Evolutionary conservation across 1,140 invertebrate genomes (phyloP), one percentile per base, ranked within the genome.

Genomic region (Drosophila leontia): DNA sequence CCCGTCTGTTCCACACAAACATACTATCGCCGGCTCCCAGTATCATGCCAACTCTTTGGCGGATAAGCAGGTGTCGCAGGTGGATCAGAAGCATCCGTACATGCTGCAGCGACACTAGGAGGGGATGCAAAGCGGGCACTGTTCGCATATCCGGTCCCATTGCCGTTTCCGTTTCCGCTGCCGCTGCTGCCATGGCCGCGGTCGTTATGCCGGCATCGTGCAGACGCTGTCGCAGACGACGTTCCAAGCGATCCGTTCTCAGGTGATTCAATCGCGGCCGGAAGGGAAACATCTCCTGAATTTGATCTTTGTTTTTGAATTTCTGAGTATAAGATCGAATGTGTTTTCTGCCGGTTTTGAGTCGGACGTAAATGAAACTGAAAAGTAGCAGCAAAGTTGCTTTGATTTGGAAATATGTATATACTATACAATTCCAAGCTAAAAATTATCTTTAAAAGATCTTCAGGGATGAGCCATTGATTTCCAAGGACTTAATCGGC

Each of bases 1-100:
- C n/a, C 5, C 48, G 65, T 51, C 62, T 61, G 26, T 51, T 86
- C 71, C 79, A 82, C 7, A 86, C 75, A 11, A 68, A 62, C 7
- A 69, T 7, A 8, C 76, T 71, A 42, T 86, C 83, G 12, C 83
- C 82, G 32, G 65, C 75, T 15, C 82, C 82, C 59, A 62, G 32
- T 17, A 81, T 71, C n/a, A 86, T 65, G 19, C 78, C 70, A 3
- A 53, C 32, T 6, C 67, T 51, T 37, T 69, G 75, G 0, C 62
- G 82, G 3, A 76, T 60, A 17, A 86, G 26, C 11, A 82, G 32
- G 4, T 64, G 53, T 5, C 75, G 41, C 37, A 85, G 12, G 11
- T 78, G 80, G 37, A 78, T 29, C 9, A 81, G 26, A 51, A 85
- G 0, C 75, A 35, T 39, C 0, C 53, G 7, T 4, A 56, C 35